These are phyloP conservation scores for Galeruca laticollis DNA, from an alignment of 2,888 invertebrate species.

Conservation along the genomic window DNA sequence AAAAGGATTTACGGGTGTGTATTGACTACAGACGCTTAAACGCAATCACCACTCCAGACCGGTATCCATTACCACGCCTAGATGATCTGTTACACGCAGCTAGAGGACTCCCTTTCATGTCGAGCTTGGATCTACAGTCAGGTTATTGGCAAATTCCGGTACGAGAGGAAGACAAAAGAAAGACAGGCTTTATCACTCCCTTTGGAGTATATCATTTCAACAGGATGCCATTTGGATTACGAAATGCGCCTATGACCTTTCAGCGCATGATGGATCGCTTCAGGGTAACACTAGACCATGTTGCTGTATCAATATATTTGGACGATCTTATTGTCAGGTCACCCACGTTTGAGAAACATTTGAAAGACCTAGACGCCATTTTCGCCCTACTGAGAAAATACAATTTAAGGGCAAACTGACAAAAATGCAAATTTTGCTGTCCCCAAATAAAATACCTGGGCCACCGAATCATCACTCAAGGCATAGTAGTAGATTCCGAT, in stretches of 20 bases:
- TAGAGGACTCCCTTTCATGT: conserved; percentile 29
- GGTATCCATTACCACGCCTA: conserved; percentile 36
- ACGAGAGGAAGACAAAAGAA: conserved; percentile 27
- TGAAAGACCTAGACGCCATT: conserved; percentile 43
- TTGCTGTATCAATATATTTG: conserved; percentile 43
- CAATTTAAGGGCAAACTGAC: conserved; percentile 40
- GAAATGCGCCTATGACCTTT: conserved; percentile 47
- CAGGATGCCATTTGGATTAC: conserved; percentile 46
- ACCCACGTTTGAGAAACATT: conserved; percentile 47
- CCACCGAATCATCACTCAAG: conserved; percentile 41
- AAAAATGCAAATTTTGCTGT: conserved; percentile 44
- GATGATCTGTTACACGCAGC: conserved; percentile 40
- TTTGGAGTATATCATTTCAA: too few relatives aligned
- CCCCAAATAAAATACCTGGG: conserved; percentile 38
- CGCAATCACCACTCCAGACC: conserved; percentile 24
- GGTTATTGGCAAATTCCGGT: conserved; percentile 44
- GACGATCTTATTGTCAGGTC: conserved; percentile 41
- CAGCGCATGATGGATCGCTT: conserved; percentile 48
- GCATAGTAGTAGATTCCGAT: conserved; percentile 42
- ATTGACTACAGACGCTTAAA: conserved; percentile 36
- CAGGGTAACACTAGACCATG: conserved; percentile 33
- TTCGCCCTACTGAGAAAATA: conserved; percentile 37
- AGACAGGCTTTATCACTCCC: too few relatives aligned
- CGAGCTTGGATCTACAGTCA: conserved; percentile 41
- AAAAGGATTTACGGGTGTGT: conserved; percentile 28